Evolutionary conservation across 53 echinoderm and acorn worm species (phyloP), one percentile per base, ranked within the genome.

Genomic region (Luidia sarsii): DNA sequence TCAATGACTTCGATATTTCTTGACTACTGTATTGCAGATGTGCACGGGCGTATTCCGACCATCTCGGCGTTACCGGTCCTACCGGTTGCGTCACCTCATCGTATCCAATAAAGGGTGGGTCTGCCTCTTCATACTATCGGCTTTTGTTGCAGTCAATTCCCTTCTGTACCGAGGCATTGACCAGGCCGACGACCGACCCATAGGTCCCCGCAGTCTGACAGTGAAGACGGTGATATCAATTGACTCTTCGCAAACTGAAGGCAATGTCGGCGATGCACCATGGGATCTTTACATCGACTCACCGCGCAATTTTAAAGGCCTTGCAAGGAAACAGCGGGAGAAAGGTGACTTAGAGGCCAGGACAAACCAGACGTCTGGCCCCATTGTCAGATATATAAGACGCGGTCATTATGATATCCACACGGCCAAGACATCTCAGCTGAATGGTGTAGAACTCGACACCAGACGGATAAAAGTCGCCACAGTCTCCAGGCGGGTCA

Each of bases 11-110:
- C 48, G 16, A 33, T 32, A 50, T 55, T 24, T 57, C 41, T 39
- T 20, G n/a, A n/a, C n/a, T n/a, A n/a, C n/a, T n/a, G n/a, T n/a
- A n/a, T 13, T 77, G 61, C 77, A 77, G 77, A 77, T 77, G 77
- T 37, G n/a, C n/a, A n/a, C n/a, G n/a, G n/a, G n/a, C n/a, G n/a
- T n/a, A n/a, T n/a, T n/a, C n/a, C n/a, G n/a, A n/a, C n/a, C n/a
- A n/a, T n/a, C n/a, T n/a, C 62, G 48, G 10, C 41, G 41, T 41
- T 6, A 41, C 41, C 77, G 77, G 22, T 60, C 60, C 0, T 61
- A 61, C 46, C 61, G 77, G n/a, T 29, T 43, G 18, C 77, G 77
- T 61, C 77, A 48, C 33, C 32, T 77, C 10, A 59, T 77, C 11
- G 2, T 45, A 24, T 27, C 77, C 5, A 60, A 18, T 11, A 18